Percentiles rank a stretch among this genome's conserved stretches.
These are phyloP conservation scores for Zaprionus davidi DNA, from an alignment of 1,140 invertebrate genomes.

Conservation along the genomic window DNA sequence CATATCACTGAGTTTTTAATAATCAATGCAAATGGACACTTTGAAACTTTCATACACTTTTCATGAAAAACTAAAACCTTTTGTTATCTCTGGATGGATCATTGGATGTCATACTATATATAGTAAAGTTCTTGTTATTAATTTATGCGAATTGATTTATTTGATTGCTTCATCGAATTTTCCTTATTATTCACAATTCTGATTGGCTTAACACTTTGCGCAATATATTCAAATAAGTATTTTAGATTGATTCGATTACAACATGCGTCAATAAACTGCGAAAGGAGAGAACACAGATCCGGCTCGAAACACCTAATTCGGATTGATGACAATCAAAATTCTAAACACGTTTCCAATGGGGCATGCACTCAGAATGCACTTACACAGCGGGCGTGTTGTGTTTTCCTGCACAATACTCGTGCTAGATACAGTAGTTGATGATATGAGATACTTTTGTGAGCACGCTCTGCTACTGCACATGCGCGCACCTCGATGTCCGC, in stretches of 20 bases:
- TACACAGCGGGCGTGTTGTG: slow-evolving; percentile 55
- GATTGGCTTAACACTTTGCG: not conserved
- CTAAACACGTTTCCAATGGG: slow-evolving; percentile 66
- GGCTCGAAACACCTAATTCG: slow-evolving; percentile 10
- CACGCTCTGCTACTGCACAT: slow-evolving; percentile 54
- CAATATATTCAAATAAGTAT: not conserved
- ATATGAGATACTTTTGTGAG: slow-evolving; percentile 10
- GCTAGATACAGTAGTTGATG: not conserved
- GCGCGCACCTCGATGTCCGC: slow-evolving; percentile 71
- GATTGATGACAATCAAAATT: slow-evolving; percentile 59
- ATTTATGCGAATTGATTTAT: no score
- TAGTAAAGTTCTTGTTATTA: no score
- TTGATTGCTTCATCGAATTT: not conserved
- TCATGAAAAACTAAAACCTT: no score
- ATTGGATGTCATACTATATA: no score
- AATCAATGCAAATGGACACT: not conserved
- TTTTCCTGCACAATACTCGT: slow-evolving; percentile 16
- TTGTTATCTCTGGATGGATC: no score
- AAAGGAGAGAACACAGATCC: slow-evolving; percentile 3
- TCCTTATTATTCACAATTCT: not conserved
- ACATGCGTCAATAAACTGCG: slow-evolving; percentile 14
- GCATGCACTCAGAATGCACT: slow-evolving; percentile 59
- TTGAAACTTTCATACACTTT: no score
- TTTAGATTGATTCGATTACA: not conserved
- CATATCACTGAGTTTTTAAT: not conserved